phyloP scores from a whole-genome alignment of 2,113 vertebrate species.

The Crypturellus undulatus region DNA sequence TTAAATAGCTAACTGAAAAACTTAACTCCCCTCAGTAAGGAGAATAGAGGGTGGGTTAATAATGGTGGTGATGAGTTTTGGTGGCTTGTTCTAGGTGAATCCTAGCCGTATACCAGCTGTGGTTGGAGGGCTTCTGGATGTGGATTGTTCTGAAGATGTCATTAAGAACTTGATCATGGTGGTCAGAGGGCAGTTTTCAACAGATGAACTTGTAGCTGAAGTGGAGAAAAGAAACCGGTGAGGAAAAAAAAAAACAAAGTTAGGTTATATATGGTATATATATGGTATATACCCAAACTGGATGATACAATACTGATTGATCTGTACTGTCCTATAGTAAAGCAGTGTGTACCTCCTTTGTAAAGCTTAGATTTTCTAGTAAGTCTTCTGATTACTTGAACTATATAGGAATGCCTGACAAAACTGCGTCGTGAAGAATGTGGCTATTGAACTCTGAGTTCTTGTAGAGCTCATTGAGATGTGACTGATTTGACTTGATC shows the following conservation, averaged over 20 bases:
- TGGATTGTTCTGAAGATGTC: slow-evolving; percentile 93
- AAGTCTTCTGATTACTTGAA: background rate
- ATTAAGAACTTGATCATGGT: slow-evolving; percentile 94
- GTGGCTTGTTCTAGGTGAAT: slow-evolving; percentile 83
- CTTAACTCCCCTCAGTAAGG: background rate
- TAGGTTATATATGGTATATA: background rate
- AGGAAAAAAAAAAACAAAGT: no score
- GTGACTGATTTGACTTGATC: background rate
- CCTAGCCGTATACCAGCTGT: slow-evolving; percentile 92
- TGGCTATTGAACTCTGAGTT: background rate
- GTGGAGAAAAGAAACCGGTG: slow-evolving; percentile 95
- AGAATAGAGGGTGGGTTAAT: background rate
- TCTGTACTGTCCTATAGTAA: background rate
- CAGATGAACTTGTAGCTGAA: slow-evolving; percentile 92
- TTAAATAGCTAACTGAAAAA: background rate
- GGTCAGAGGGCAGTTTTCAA: slow-evolving; percentile 92
- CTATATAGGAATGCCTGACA: background rate
- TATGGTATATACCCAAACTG: background rate
- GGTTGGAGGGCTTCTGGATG: slow-evolving; percentile 91
- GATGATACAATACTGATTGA: background rate
- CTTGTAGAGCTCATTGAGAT: background rate
- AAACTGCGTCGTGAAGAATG: background rate
- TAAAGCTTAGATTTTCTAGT: background rate
- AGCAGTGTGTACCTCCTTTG: background rate
- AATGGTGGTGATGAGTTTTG: background rate